Evolutionary conservation across 2,113 vertebrate genomes (phyloP), one percentile per base, ranked within the genome.

Genomic region (Pelmatolapia mariae): DNA sequence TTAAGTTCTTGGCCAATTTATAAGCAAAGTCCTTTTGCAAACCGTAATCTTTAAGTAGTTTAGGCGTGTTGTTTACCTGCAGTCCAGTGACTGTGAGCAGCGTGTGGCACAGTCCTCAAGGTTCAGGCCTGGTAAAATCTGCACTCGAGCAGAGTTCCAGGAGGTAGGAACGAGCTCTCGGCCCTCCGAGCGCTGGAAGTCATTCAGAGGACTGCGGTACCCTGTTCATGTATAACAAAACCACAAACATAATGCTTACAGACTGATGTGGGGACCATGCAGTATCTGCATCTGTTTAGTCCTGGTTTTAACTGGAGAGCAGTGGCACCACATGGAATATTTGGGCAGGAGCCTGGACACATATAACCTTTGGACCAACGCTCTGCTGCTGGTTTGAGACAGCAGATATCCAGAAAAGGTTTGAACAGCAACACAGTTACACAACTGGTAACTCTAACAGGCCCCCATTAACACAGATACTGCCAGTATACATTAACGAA

Each of bases 161-260:
- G 91, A 19, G 43, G 56, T 92, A 3, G 96, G 93, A 16, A 95
- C 94, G 88, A 99, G 95, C 87, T 99, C 96, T 2, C 96, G 95
- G 53, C 97, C 97, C 90, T 97, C 97, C 0, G 97, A 97, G 68
- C 97, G 97, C 95, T 99, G 98, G 96, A 98, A 99, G 87, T 98
- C 98, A 91, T 99, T 99, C 71, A 99, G 93, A 3, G 97, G 95
- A 19, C 98, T 98, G 76, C 97, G 97, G 82, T 95, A 93, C 47
- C 95, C 98, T 99, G 92, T 56, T 86, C n/a, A 52, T 10, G 54
- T 9, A 82, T 8, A 68, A 73, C 56, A 91, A 10, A 92, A 90
- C 33, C 82, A 87, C 36, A 76, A 36, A 84, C 47, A 53, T 18
- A 47, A 22, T 22, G 57, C 57, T 24, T 2, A 12, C 22, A 24